Conservation (phyloP, 2,888 invertebrate genomes). For the Spisula solida region DNA sequence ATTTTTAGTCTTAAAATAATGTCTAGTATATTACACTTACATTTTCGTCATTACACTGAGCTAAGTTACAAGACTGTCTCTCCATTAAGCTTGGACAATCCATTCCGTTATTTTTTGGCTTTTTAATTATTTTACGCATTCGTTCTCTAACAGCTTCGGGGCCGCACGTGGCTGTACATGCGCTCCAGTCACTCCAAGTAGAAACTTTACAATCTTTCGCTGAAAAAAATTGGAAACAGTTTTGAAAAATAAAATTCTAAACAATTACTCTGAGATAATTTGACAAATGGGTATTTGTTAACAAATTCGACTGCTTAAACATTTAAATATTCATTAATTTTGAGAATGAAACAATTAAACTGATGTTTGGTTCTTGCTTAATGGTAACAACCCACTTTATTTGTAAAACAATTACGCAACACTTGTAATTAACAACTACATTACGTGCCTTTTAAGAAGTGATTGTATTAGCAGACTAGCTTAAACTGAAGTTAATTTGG, state of each 20-base stretch:
- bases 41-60: slow-evolving; percentile 79
- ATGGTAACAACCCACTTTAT: neutral
- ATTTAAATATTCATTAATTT: neutral
- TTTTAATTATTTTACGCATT: slow-evolving; percentile 75
- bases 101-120: slow-evolving; percentile 80
- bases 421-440: neutral
- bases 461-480: neutral
- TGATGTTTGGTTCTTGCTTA: neutral
- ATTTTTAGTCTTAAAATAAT: no score
- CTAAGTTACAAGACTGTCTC: slow-evolving; percentile 84
- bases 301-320: neutral
- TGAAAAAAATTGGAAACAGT: slow-evolving; percentile 57
- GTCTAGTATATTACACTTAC: slow-evolving; percentile 60
- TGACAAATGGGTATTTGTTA: neutral
- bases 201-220: slow-evolving; percentile 83
- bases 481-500: neutral
- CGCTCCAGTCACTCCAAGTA: slow-evolving; percentile 88
- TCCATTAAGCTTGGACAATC: slow-evolving; percentile 82
- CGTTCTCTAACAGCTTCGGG: slow-evolving; percentile 83
- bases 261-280: slow-evolving; percentile 3
- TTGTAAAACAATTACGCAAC: neutral
- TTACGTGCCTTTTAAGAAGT: neutral
- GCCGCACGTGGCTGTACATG: slow-evolving; percentile 88
- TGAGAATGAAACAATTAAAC: neutral
- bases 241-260: neutral